Percentiles rank a stretch among this genome's conserved stretches.
phyloP scores from a whole-genome alignment of 2,888 invertebrate species.

The Meteorus cinctellus region DNA sequence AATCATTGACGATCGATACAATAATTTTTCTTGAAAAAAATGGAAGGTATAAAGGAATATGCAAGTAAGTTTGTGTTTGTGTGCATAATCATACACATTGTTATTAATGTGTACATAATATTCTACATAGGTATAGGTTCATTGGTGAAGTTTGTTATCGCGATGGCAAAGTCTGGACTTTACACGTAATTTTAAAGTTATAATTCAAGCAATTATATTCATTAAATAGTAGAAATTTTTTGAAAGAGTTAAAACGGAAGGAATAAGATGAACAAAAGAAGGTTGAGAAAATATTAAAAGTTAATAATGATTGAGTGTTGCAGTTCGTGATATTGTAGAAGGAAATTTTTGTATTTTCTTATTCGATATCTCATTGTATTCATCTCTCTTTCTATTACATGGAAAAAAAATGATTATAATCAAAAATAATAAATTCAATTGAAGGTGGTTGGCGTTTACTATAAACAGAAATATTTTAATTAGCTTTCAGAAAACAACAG shows the following conservation, averaged over 20 bases:
- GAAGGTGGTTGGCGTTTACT: too few relatives aligned
- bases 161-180: conserved; percentile 19
- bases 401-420: too few relatives aligned
- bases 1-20: conserved; percentile 4
- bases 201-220: conserved; percentile 26
- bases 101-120: neutral
- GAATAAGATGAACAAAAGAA: conserved; percentile 28
- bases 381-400: conserved; percentile 2
- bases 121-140: neutral
- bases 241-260: conserved; percentile 39
- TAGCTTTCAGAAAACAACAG: too few relatives aligned
- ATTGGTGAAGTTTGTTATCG: conserved; percentile 11
- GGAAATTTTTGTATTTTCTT: neutral
- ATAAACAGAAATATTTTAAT: too few relatives aligned
- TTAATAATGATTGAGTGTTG: conserved; percentile 62
- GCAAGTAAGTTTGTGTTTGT: neutral
- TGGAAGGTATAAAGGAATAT: neutral
- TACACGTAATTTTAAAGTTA: conserved; percentile 31
- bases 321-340: conserved; percentile 40
- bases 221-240: conserved; percentile 1
- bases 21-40: conserved; percentile 5
- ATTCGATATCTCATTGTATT: neutral
- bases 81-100: conserved; percentile 16
- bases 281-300: conserved; percentile 45
- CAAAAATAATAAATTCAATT: too few relatives aligned